Base-by-base conservation (phyloP, 2,888 invertebrate species). In the Drosophila rubida region DNA sequence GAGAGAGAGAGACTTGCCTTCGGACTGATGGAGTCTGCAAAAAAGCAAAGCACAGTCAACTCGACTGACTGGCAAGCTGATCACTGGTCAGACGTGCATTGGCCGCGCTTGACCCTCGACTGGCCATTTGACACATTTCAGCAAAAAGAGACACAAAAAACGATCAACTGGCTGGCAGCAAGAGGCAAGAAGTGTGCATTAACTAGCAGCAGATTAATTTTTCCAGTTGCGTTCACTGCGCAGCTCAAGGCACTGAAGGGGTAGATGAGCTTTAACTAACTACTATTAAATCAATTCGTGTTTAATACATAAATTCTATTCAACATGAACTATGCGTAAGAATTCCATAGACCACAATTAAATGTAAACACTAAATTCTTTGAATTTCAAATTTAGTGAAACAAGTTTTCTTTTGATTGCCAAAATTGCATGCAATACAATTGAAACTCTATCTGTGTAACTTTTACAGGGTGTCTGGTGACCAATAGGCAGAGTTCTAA, bases 81-180 rank as follows among this genome's bases (percentile, higher is more conserved):
- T 42, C 70, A 32, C 50, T 51, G 45, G n/a, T 42, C 50, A 53
- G 68, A 45, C 71, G 71, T 77, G 62, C 77, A 72, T 75, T 78
- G 75, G 63, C 78, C 78, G 75, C 64, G 63, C 82, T 80, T 80
- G 80, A 82, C 80, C 82, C 80, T 71, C 67, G 55, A 51, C 53
- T 55, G 50, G 25, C 35, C 60, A 49, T 64, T 75, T 75, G 83
- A 78, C 81, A 83, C 83, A 80, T 68, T 75, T 75, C 49, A 71
- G 57, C 67, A 13, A 11, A 49, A 32, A 64, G 37, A 14, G 16
- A 51, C 39, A 42, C 49, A 59, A 50, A 51, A 25, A 45, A 11
- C 11, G 2, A 45, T 35, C 37, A 42, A 37, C 7, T 6, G 13
- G 50, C 7, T 6, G 13, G 50, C 30, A 13, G 32, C n/a, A 35